A percentile compares a stretch with the other conserved stretches of the same genome.
These are phyloP conservation scores for Tamandua tetradactyla DNA, from an alignment of 2,797 vertebrate genomes.

Conservation along the genomic window DNA sequence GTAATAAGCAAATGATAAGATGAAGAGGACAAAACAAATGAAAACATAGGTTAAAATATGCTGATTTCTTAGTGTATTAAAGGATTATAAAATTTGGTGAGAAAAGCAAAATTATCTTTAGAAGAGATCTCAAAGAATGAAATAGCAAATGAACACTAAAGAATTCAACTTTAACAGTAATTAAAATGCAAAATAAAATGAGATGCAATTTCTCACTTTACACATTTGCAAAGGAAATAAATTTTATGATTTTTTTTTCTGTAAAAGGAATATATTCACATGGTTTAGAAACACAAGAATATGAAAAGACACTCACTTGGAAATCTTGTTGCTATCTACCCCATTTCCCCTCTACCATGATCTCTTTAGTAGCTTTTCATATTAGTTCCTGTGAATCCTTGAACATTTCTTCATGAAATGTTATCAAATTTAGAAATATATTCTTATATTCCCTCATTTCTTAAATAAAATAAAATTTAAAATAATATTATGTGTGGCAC, in stretches of 20 bases:
- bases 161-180: background rate
- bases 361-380: background rate
- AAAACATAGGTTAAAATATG: slow-evolving; percentile 5
- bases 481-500: background rate
- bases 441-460: background rate
- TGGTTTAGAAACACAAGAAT: background rate
- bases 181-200: slow-evolving; percentile 13
- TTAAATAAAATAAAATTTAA: slow-evolving; percentile 3
- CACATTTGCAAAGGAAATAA: background rate
- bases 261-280: background rate
- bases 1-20: background rate
- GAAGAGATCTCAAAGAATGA: background rate
- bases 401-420: background rate
- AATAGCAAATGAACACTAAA: background rate
- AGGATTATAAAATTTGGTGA: background rate
- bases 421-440: background rate
- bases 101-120: slow-evolving; percentile 7
- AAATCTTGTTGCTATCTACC: rapidly evolving
- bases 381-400: background rate
- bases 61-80: background rate
- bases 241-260: background rate
- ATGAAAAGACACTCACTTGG: background rate
- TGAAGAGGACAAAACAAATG: background rate
- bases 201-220: background rate
- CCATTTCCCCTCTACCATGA: background rate